phyloP scores from a whole-genome alignment of 2,797 vertebrate genomes.

The Mycteria americana region DNA sequence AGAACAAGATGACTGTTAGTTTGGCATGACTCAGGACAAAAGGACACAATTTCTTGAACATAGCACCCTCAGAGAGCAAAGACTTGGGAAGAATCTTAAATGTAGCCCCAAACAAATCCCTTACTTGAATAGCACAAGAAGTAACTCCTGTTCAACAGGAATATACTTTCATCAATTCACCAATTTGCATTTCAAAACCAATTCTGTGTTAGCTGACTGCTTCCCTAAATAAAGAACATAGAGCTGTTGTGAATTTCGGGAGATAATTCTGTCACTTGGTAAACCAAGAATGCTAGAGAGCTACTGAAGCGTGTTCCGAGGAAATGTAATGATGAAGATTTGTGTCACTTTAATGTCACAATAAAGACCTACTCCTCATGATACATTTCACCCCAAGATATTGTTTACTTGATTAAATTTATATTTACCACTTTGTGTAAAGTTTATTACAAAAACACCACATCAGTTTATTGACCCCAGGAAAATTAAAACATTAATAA shows the following conservation, averaged over 20 bases:
- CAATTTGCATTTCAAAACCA: neutral
- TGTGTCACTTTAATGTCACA: neutral
- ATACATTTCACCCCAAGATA: neutral
- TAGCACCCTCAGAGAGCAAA: neutral
- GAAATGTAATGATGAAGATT: neutral
- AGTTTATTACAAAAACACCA: neutral
- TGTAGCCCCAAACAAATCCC: neutral
- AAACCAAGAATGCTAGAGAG: neutral
- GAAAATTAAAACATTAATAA: neutral
- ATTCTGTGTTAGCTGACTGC: neutral
- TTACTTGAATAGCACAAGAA: neutral
- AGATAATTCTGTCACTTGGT: neutral
- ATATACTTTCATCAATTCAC: neutral
- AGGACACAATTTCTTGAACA: neutral
- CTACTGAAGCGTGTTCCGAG: neutral
- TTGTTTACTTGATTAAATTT: neutral
- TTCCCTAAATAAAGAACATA: neutral
- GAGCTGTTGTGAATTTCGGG: neutral
- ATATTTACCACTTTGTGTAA: neutral
- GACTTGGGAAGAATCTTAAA: neutral
- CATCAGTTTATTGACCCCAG: neutral
- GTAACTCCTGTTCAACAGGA: neutral
- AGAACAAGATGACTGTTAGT: neutral
- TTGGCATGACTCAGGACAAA: neutral
- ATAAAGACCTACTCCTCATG: neutral